Percentiles rank a stretch among this genome's conserved stretches.
These are phyloP conservation scores for Scaptomyza parva DNA, from an alignment of 2,888 invertebrate species.

Conservation along the genomic window DNA sequence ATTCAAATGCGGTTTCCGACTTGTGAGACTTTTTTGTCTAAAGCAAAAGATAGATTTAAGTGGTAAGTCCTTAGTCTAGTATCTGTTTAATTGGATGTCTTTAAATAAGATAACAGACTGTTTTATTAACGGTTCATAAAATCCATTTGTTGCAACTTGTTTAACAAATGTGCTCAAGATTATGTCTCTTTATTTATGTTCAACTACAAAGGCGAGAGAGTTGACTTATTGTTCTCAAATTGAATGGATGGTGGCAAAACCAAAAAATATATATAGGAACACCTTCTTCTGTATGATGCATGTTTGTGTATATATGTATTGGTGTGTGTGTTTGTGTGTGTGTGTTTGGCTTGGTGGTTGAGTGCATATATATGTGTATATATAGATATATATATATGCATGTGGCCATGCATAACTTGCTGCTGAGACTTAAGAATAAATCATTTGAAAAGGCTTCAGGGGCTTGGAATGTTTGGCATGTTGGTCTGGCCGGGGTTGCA, in stretches of 20 bases:
- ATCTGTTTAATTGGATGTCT: too few relatives aligned
- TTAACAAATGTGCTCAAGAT: neutral
- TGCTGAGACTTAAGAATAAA: constrained; percentile 36
- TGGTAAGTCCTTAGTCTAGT: too few relatives aligned
- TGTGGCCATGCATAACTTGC: constrained; percentile 14
- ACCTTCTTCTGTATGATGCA: too few relatives aligned
- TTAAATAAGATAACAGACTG: too few relatives aligned
- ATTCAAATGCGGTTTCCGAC: too few relatives aligned
- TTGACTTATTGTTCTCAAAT: neutral
- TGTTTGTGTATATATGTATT: neutral
- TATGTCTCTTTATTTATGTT: neutral
- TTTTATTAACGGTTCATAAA: too few relatives aligned
- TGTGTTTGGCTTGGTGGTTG: neutral
- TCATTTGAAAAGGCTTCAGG: constrained; percentile 26
- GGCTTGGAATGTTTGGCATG: constrained; percentile 3
- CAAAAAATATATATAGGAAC: too few relatives aligned
- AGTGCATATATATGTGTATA: too few relatives aligned
- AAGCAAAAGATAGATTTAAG: too few relatives aligned
- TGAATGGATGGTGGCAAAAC: neutral
- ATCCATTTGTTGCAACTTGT: neutral
- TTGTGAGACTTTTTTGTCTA: too few relatives aligned
- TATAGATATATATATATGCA: too few relatives aligned
- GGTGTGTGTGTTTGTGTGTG: neutral
- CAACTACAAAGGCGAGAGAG: neutral
- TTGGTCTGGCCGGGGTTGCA: neutral